These are phyloP conservation scores for Spilarctia lutea DNA, from an alignment of 2,888 invertebrate species.

Conservation along the genomic window DNA sequence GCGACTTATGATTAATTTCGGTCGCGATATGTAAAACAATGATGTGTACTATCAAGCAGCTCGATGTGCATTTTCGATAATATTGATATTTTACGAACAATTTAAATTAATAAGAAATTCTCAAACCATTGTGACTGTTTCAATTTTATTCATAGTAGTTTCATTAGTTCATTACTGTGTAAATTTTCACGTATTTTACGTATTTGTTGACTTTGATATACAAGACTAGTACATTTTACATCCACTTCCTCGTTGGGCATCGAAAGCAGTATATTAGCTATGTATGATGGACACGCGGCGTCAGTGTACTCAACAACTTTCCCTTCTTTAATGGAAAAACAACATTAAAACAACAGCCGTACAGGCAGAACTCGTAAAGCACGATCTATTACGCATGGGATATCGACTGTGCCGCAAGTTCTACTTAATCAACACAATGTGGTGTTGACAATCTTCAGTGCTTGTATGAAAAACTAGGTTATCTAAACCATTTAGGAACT, in stretches of 20 bases:
- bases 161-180: neutral
- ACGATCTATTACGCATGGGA: constrained; percentile 58
- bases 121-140: neutral
- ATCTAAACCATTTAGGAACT: neutral
- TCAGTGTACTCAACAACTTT: constrained; percentile 77
- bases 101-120: constrained; percentile 25
- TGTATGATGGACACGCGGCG: constrained; percentile 77
- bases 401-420: constrained; percentile 62
- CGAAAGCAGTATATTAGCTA: constrained; percentile 82
- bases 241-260: constrained; percentile 77
- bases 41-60: constrained; percentile 27
- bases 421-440: constrained; percentile 52
- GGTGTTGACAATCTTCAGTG: constrained; percentile 52
- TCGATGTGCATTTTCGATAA: constrained; percentile 37
- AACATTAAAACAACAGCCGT: constrained; percentile 71
- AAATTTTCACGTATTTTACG: constrained; percentile 27
- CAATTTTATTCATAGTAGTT: neutral
- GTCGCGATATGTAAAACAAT: constrained; percentile 39
- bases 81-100: constrained; percentile 28
- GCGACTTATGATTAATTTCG: constrained; percentile 31
- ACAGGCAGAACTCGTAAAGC: constrained; percentile 72
- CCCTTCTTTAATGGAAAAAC: constrained; percentile 82
- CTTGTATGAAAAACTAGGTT: constrained; percentile 9
- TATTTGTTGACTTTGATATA: constrained; percentile 44
- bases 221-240: constrained; percentile 54